A percentile compares a stretch with the other conserved stretches of the same genome.
phyloP scores from a whole-genome alignment of 2,113 vertebrate genomes.

The Peromyscus californicus region DNA sequence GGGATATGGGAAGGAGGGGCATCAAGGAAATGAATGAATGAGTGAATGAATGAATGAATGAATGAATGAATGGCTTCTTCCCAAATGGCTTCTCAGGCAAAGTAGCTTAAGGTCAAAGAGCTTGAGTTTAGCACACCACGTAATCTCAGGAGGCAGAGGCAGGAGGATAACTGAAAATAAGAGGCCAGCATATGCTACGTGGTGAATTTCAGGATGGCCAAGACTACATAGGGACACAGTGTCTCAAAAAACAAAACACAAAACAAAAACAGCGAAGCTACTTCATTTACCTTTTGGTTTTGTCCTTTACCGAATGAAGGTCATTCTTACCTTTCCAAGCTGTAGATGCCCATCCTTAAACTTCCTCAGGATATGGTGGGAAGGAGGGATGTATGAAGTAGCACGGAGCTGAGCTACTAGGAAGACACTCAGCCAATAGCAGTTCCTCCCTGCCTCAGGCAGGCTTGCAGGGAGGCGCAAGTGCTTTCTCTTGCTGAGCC shows the following conservation, averaged over 20 bases:
- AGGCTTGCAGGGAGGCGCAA: no score
- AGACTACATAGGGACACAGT: background rate
- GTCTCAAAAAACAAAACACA: background rate
- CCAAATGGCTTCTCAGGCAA: background rate
- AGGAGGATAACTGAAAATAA: background rate
- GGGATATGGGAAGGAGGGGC: background rate
- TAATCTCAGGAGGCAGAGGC: background rate
- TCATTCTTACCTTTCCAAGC: background rate
- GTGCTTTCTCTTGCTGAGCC: background rate
- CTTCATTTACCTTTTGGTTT: background rate
- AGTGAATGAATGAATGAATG: background rate
- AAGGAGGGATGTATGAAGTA: background rate
- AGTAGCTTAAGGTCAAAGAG: background rate
- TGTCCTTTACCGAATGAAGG: slow-evolving; percentile 6
- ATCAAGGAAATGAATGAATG: background rate
- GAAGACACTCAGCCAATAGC: background rate
- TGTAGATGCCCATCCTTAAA: background rate
- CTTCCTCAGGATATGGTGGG: background rate
- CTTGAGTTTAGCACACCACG: background rate
- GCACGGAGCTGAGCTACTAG: background rate
- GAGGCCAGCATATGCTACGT: background rate
- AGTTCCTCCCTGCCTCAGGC: background rate
- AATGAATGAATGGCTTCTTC: background rate
- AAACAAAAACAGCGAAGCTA: background rate
- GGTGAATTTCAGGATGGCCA: background rate